Base-by-base conservation (phyloP, 2,888 invertebrate genomes). In the Ischnus inquisitorius region DNA sequence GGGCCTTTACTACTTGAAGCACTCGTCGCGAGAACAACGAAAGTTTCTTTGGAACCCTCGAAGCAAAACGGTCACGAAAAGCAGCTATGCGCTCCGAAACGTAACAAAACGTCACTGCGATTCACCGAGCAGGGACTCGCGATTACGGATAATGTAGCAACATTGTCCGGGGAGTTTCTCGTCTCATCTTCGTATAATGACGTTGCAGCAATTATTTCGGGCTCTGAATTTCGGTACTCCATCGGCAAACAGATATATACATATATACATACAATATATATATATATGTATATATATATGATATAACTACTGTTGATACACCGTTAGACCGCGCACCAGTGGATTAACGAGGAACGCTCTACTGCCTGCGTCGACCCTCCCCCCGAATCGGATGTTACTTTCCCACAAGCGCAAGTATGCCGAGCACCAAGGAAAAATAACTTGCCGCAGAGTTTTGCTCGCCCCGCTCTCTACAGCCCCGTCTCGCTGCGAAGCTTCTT, bases 341-440 rank as follows among this genome's bases (percentile, higher is more conserved):
- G 72, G 65, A 72, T 79, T 79, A 79, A 79, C 72, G 79, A 72
- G 79, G 71, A 72, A 62, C 46, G 46, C 57, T 60, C 57, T 28
- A 19, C 28, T 54, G 72, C 72, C 46, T 22, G 14, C 43, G 14
- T 54, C 65, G 54, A 54, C 57, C 75, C 48, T 34, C 6, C 8
- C 34, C 34, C 46, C 41, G 71, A 79, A 79, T 72, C 72, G 79
- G 79, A 79, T 79, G 72, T 72, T 72, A 79, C 65, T 72, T 72
- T 79, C 57, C 68, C 68, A 69, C 77, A 68, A 68, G 60, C 6
- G 14, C 4, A 51, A 51, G 51, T 51, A 51, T n/a, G 16, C 51
- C 51, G 46, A n/a, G 62, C 16, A 54, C 19, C 5, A 14, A 39
- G 46, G 75, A 75, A 75, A 75, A 75, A 75, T 64, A 75, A 64